Evolutionary conservation across 2,797 vertebrate species (phyloP), one percentile per base, ranked within the genome.

Genomic region (Monodelphis domestica): DNA sequence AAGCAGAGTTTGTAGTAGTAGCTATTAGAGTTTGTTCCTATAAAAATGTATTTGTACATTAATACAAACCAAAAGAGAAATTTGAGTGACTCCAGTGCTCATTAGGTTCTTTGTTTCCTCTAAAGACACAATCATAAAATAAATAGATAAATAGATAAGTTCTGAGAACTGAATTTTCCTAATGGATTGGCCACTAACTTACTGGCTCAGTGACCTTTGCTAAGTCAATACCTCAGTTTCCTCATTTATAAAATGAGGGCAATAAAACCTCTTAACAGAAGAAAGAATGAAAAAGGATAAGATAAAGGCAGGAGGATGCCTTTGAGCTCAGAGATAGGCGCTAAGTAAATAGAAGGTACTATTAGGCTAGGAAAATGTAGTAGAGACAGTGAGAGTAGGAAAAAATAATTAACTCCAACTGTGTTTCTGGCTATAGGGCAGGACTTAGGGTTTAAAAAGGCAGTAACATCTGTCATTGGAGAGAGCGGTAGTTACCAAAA

Each of bases 141-240:
- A 84, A 50, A 84, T 50, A 84, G 38, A 84, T 45, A 78, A 33
- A 14, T 70, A 70, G 63, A 29, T 38, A 38, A 28, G 38, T 84
- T 45, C 38, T 11, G 38, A 84, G 70, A 84, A 50, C 38, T 78
- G 70, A 9, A 45, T 28, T 84, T 84, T 84, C 84, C 70, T 50
- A 84, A 84, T 84, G 45, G 14, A 55, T 52, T n/a, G 38, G 21
- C 21, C 21, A 12, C 54, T 55, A 87, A 24, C 21, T 55, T 78
- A 3, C 3, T 51, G 21, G 10, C 70, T 84, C 70, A 84, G 70
- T 50, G 52, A 38, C 50, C 26, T 53, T 93, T 24, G 4, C 33
- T 2, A 28, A 91, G 45, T 91, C 90, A 53, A 56, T n/a, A 91
- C 94, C 95, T 91, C n/a, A 29, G 30, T 55, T 90, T 93, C 54